Conservation (phyloP, 2,888 invertebrate genomes). For the Drosophila parthenogenetica region DNA sequence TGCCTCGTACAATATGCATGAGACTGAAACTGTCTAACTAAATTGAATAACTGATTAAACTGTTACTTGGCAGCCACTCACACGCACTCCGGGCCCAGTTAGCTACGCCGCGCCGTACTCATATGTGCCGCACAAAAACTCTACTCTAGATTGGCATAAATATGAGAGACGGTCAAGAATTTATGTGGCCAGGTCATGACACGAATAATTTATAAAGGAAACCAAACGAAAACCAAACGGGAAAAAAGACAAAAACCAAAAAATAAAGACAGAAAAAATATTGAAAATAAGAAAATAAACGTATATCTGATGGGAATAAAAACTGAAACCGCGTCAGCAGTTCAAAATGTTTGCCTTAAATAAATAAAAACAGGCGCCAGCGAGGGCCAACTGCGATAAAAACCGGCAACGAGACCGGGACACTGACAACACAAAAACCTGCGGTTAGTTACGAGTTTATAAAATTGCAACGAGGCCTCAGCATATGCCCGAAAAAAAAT, state of each 20-base stretch:
- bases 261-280: conserved; percentile 4
- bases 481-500: conserved; percentile 44
- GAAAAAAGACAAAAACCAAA: conserved; percentile 17
- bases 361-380: conserved; percentile 59
- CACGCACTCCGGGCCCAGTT: conserved; percentile 1
- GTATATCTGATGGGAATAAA: conserved; percentile 26
- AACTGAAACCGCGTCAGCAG: conserved; percentile 70
- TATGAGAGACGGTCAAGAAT: conserved; percentile 73
- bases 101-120: not conserved
- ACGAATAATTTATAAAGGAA: conserved; percentile 71
- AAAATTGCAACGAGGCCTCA: conserved; percentile 58
- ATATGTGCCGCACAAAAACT: conserved; percentile 36
- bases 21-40: conserved; percentile 72
- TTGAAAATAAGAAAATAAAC: conserved; percentile 14
- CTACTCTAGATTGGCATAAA: conserved; percentile 60
- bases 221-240: conserved; percentile 16
- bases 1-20: conserved; percentile 68
- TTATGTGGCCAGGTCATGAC: conserved; percentile 72
- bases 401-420: conserved; percentile 13
- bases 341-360: conserved; percentile 70
- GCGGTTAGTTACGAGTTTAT: conserved; percentile 78
- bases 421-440: conserved; percentile 72
- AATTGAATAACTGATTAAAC: conserved; percentile 78
- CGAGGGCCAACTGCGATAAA: conserved; percentile 39
- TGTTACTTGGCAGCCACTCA: conserved; percentile 43